A percentile compares a stretch with the other conserved stretches of the same genome.
Evolutionary conservation across 2,113 vertebrate species (phyloP).

Genomic region (Tetraodon nigroviridis): DNA sequence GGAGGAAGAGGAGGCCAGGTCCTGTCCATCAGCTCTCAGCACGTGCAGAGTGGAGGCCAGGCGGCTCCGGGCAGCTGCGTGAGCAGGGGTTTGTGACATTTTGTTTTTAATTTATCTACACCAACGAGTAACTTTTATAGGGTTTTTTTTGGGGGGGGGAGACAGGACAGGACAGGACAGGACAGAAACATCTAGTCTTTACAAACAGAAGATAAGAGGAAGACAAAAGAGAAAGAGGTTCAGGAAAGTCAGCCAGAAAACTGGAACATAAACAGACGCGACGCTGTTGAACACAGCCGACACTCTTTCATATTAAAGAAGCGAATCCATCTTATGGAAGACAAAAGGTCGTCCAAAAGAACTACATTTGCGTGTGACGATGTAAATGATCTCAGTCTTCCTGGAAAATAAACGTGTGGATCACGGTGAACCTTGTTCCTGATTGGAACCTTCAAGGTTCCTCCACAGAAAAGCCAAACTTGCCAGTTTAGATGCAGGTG

Average conservation of each 20-base stretch:
- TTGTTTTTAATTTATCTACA: slow-evolving; percentile 18
- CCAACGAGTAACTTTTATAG: slow-evolving; percentile 22
- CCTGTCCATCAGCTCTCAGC: slow-evolving; percentile 57
- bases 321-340: not conserved
- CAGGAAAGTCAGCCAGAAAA: slow-evolving; percentile 17
- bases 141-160: no score
- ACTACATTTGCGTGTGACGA: slow-evolving; percentile 5
- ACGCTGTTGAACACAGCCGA: not conserved
- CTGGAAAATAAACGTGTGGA: slow-evolving; percentile 26
- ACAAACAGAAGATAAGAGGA: slow-evolving; percentile 38
- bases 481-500: slow-evolving; percentile 12
- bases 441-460: slow-evolving; percentile 10
- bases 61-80: slow-evolving; percentile 32
- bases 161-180: slow-evolving; percentile 32
- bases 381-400: slow-evolving; percentile 7
- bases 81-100: slow-evolving; percentile 10
- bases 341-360: slow-evolving; percentile 3
- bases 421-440: slow-evolving; percentile 12
- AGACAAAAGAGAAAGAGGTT: slow-evolving; percentile 24
- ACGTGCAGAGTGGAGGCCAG: slow-evolving; percentile 31
- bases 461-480: slow-evolving; percentile 8
- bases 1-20: slow-evolving; percentile 52
- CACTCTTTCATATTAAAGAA: not conserved
- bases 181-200: slow-evolving; percentile 40
- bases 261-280: not conserved